Base-by-base conservation (phyloP, 2,113 vertebrate genomes). In the Elephantulus edwardii region DNA sequence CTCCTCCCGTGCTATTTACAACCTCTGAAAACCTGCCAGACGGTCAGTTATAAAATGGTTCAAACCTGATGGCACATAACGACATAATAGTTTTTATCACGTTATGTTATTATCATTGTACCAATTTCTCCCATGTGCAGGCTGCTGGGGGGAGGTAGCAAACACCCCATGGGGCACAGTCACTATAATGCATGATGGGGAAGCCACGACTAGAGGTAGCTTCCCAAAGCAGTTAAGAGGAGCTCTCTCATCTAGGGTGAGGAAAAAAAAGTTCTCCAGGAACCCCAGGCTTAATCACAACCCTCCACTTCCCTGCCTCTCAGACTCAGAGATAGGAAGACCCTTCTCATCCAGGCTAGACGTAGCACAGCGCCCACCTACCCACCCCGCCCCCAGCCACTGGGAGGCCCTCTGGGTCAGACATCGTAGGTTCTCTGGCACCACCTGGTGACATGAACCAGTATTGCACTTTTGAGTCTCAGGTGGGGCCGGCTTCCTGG, bases 401-500 rank as follows among this genome's bases (percentile, higher is more conserved):
- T 0, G 20, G n/a, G 1, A 1, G 17, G 9, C 33, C 35, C 4
- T 11, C 64, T 52, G 13, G 4, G 2, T 86, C 19, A 48, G 48
- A 75, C 86, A 38, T 95, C 80, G 88, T 83, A 89, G 90, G 97
- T 95, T 95, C 5, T 92, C 94, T 48, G 93, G 33, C 94, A 60
- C 95, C 97, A 96, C 66, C 98, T 97, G 89, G 92, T 96, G 98
- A 95, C 81, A 0, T 4, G 1, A 75, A 28, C 9, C 46, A 35
- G 40, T 3, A 56, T 83, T 5, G 24, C 92, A 81, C 13, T 28
- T 17, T 7, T 20, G 24, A 52, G 76, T 54, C 4, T 0, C 9
- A 1, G 35, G 26, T 0, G 20, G 20, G n/a, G 46, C 30, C 30
- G n/a, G 46, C 26, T n/a, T 35, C 48, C 6, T 6, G 14, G 42